phyloP scores from a whole-genome alignment of 2,797 vertebrate genomes.

The Capromys pilorides region DNA sequence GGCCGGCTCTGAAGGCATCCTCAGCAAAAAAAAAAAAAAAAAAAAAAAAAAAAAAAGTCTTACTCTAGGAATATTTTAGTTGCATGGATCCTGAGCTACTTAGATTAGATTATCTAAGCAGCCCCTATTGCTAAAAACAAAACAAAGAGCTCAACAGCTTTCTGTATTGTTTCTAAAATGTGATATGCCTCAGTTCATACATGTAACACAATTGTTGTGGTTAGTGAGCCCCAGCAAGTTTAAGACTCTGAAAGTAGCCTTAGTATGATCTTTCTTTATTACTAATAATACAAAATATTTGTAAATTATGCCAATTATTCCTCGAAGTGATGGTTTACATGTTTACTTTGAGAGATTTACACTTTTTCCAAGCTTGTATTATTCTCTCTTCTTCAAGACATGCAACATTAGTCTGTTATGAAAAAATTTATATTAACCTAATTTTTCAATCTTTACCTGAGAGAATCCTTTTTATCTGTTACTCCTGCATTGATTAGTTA shows the following conservation, averaged over 20 bases:
- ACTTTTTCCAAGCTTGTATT: constrained; percentile 65
- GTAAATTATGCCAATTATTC: constrained; percentile 64
- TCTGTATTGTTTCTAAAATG: constrained; percentile 36
- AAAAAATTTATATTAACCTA: constrained; percentile 81
- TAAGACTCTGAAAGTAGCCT: background rate
- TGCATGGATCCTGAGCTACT: background rate
- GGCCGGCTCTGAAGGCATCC: too few relatives aligned
- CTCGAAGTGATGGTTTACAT: constrained; percentile 55
- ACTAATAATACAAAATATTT: constrained; percentile 11
- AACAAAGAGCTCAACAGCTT: background rate
- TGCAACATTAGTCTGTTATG: constrained; percentile 80
- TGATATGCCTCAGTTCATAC: background rate
- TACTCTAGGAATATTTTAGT: constrained; percentile 60
- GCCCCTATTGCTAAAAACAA: background rate
- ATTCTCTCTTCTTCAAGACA: constrained; percentile 70
- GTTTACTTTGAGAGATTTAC: constrained; percentile 70
- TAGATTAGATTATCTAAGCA: constrained; percentile 38
- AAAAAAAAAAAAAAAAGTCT: too few relatives aligned
- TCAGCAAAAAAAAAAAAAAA: too few relatives aligned
- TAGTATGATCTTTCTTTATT: constrained; percentile 70
- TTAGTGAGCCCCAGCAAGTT: background rate
- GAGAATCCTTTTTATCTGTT: constrained; percentile 76
- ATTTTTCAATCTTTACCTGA: constrained; percentile 81
- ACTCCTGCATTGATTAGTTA: constrained; percentile 44
- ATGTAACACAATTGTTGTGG: constrained; percentile 41